A percentile compares a stretch with the other conserved stretches of the same genome.
Conservation (phyloP, 2,888 invertebrate genomes). For the Tortricodes alternella region DNA sequence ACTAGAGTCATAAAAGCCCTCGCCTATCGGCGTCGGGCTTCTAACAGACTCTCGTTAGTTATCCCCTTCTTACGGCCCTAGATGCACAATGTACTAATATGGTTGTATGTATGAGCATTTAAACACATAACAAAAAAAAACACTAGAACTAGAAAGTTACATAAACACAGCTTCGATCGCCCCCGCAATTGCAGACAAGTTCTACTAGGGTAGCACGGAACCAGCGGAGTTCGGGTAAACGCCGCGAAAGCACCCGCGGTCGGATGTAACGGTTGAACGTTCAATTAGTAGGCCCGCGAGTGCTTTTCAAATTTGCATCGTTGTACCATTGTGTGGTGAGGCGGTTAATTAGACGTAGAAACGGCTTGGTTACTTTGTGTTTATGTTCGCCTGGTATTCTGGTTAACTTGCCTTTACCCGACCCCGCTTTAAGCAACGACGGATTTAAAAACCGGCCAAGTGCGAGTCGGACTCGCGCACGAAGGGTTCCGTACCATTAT, state of each 20-base stretch:
- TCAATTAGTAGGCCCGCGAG: constrained; percentile 58
- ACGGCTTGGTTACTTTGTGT: constrained; percentile 58
- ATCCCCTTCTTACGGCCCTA: too few species aligned
- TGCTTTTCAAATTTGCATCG: constrained; percentile 66
- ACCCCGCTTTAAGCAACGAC: constrained; percentile 1
- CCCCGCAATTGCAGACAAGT: constrained; percentile 52
- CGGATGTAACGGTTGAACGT: constrained; percentile 48
- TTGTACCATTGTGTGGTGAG: constrained; percentile 47
- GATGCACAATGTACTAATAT: too few species aligned
- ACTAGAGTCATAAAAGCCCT: too few species aligned
- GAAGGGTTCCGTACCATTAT: too few species aligned
- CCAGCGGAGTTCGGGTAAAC: constrained; percentile 41
- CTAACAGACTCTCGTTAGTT: too few species aligned
- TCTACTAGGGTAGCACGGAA: constrained; percentile 60
- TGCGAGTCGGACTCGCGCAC: too few species aligned
- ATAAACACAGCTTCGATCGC: constrained; percentile 39
- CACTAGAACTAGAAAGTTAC: too few species aligned
- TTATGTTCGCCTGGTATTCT: constrained; percentile 58
- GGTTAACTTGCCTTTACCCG: constrained; percentile 9
- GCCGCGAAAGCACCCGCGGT: constrained; percentile 48
- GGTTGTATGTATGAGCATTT: too few species aligned
- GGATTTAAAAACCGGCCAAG: too few species aligned
- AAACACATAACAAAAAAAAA: too few species aligned
- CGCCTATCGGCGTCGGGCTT: too few species aligned
- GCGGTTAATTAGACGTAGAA: constrained; percentile 59